These are phyloP conservation scores for Oscheius myriophilus DNA, from an alignment of 2,888 invertebrate species.

Conservation along the genomic window DNA sequence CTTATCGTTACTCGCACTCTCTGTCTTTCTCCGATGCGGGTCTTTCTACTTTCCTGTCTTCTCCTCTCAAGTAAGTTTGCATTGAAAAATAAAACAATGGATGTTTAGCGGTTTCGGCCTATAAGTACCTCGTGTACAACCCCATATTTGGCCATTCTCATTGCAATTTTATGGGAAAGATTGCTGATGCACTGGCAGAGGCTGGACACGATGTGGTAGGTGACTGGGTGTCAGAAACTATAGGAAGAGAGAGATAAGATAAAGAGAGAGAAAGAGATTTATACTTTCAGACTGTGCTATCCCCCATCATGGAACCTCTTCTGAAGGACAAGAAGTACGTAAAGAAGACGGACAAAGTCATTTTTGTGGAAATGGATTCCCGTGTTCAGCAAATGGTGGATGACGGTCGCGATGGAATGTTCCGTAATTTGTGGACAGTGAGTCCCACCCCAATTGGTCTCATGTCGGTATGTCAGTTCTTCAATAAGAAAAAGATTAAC, in stretches of 20 bases:
- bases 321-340: not conserved
- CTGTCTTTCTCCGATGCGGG: too few relatives aligned
- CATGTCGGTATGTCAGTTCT: too few relatives aligned
- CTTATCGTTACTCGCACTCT: too few relatives aligned
- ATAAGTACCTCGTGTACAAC: constrained; percentile 36
- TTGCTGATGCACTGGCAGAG: constrained; percentile 44
- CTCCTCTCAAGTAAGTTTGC: too few relatives aligned
- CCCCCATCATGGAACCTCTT: constrained; percentile 15
- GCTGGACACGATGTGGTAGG: constrained; percentile 51
- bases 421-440: constrained; percentile 19
- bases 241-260: too few relatives aligned
- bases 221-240: too few relatives aligned
- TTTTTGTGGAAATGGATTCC: constrained; percentile 11
- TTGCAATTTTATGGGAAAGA: constrained; percentile 38
- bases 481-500: too few relatives aligned
- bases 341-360: constrained; percentile 17
- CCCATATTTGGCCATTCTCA: constrained; percentile 47
- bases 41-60: too few relatives aligned
- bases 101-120: constrained; percentile 7
- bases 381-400: constrained; percentile 6
- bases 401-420: constrained; percentile 1
- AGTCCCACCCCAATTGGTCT: not conserved
- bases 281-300: constrained; percentile 5
- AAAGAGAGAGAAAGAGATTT: too few relatives aligned
- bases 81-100: not conserved